Evolutionary conservation across 2,888 invertebrate species (phyloP).

Genomic region (Cremastobaeus sp.): DNA sequence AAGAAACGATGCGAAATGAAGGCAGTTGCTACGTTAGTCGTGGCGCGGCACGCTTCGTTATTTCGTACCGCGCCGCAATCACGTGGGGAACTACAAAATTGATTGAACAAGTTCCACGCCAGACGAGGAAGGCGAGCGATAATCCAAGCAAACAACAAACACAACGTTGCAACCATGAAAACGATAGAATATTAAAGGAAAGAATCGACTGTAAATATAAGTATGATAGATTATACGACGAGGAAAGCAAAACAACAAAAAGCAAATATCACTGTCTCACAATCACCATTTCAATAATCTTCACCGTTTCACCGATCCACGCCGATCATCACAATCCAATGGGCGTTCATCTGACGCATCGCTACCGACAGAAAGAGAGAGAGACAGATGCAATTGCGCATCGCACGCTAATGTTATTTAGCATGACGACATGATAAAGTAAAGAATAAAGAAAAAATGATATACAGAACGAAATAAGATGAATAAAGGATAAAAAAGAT

Average conservation of each 20-base stretch:
- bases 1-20: constrained; percentile 1
- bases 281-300: constrained; percentile 62
- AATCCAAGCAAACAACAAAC: constrained; percentile 11
- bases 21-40: background rate
- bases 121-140: constrained; percentile 11
- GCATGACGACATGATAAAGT: constrained; percentile 63
- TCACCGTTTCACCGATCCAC: constrained; percentile 48
- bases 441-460: constrained; percentile 31
- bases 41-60: background rate
- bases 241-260: constrained; percentile 60
- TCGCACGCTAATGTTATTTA: constrained; percentile 69
- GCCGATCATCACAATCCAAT: constrained; percentile 40
- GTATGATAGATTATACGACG: constrained; percentile 36
- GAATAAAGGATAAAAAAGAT: constrained; percentile 19
- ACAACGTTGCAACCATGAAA: constrained; percentile 2
- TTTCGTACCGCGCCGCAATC: constrained; percentile 1
- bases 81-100: background rate
- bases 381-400: constrained; percentile 67
- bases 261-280: constrained; percentile 76
- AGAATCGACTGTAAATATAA: constrained; percentile 73
- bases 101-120: constrained; percentile 3
- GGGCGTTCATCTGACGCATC: constrained; percentile 41
- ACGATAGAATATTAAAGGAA: constrained; percentile 66
- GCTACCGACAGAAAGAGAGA: constrained; percentile 33
- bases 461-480: constrained; percentile 29